Conservation (phyloP, 1,140 invertebrate genomes). For the Tenebrio molitor region DNA sequence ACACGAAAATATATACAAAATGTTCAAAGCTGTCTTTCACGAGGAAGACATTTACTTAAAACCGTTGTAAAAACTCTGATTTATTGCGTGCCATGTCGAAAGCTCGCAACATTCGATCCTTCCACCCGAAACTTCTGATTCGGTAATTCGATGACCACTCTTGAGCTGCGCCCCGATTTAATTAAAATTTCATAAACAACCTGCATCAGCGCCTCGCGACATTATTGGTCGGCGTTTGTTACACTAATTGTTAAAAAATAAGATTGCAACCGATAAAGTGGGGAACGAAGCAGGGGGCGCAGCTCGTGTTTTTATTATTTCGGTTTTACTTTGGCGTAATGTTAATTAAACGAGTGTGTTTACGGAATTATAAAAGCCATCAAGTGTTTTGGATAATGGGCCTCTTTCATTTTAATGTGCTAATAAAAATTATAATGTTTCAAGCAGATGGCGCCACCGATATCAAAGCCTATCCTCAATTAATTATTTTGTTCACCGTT, state of each 20-base stretch:
- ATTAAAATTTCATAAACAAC: too few species aligned
- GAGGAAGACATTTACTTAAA: background rate
- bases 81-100: too few species aligned
- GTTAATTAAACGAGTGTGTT: constrained; percentile 11
- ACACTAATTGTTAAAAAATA: background rate
- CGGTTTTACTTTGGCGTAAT: background rate
- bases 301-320: background rate
- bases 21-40: constrained; percentile 9
- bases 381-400: background rate
- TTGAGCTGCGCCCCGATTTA: too few species aligned
- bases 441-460: background rate
- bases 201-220: too few species aligned
- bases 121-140: too few species aligned
- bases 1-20: constrained; percentile 13
- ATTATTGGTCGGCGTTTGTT: background rate
- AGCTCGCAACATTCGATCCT: too few species aligned
- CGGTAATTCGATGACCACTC: too few species aligned
- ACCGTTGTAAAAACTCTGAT: background rate
- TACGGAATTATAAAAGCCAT: constrained; percentile 5
- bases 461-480: background rate
- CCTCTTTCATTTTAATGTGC: background rate
- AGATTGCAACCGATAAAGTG: too few species aligned
- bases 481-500: background rate
- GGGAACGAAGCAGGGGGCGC: too few species aligned
- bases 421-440: constrained; percentile 30